Base-by-base conservation (phyloP, 2,113 vertebrate genomes). In the Lepisosteus oculatus region DNA sequence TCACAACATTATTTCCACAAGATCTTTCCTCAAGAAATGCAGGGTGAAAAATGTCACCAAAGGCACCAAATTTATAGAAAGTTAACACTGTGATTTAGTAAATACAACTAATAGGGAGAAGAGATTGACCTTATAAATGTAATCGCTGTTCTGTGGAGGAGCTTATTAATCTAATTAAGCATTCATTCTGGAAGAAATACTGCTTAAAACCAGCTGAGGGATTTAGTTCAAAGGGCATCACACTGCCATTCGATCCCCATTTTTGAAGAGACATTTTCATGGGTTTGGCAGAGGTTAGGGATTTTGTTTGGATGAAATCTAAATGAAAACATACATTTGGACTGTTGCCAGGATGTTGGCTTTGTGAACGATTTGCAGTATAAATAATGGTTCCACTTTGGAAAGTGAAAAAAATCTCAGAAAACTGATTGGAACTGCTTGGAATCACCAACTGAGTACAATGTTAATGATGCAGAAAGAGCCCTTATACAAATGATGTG, bases 261-360 rank as follows among this genome's bases (percentile, higher is more conserved):
- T 59, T 67, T 51, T 51, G 47, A 51, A 51, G 9, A 44, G 81
- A 86, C 86, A 83, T 82, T 81, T 83, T 72, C 80, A 78, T 68
- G 74, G 81, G 70, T 81, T 82, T 84, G 84, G 81, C 75, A 74
- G 72, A 79, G 68, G 54, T 75, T 76, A 76, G 11, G 69, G 78
- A 79, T 87, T 89, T 84, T 77, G 72, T 87, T 89, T 91, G 86
- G 84, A 86, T 56, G 67, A 69, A 69, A 85, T 79, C 85, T 88
- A 91, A 84, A 88, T 85, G 83, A 80, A 87, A 88, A 86, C 80
- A 79, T 82, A 76, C 78, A 71, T 78, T 76, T 84, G 86, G 87
- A 82, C 73, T 15, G 0, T 15, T 17, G 80, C 86, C 87, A 86
- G 74, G 73, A 80, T 78, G 81, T 81, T 85, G 76, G 76, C 77